Conservation (phyloP, 2,113 vertebrate genomes). For the Probosciger aterrimus region DNA sequence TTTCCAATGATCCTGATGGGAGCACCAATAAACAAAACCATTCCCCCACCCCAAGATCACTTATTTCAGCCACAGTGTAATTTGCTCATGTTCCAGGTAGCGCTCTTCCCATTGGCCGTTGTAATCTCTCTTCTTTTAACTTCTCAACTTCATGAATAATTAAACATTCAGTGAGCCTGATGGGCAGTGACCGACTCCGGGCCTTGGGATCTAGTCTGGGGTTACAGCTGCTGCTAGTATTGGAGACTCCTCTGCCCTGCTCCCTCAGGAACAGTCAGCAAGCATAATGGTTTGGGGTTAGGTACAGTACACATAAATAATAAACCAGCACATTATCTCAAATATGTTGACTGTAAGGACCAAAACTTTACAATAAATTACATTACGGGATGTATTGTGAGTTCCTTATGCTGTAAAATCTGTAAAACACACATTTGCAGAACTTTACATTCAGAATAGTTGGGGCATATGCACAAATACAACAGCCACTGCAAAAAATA, state of each 20-base stretch:
- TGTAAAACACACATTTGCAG: neutral
- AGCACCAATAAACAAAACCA: neutral
- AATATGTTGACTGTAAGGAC: neutral
- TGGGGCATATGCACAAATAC: neutral
- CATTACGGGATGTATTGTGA: neutral
- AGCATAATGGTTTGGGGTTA: neutral
- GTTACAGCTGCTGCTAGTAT: neutral
- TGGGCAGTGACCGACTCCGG: neutral
- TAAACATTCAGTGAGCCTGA: neutral
- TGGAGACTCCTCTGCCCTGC: neutral
- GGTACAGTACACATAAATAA: neutral
- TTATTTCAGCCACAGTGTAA: neutral
- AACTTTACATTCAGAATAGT: neutral
- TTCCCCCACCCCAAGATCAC: neutral
- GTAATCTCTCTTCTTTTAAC: neutral
- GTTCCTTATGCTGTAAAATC: neutral
- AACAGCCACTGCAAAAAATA: neutral
- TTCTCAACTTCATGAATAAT: neutral
- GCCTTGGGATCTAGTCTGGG: neutral
- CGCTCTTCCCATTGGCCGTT: neutral
- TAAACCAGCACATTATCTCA: neutral
- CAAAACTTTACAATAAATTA: neutral
- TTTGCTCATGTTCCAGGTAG: fast-evolving
- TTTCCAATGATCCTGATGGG: neutral
- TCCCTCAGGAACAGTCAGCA: neutral